Base-by-base conservation (phyloP, 1,140 invertebrate species). In the Sitodiplosis mosellana region DNA sequence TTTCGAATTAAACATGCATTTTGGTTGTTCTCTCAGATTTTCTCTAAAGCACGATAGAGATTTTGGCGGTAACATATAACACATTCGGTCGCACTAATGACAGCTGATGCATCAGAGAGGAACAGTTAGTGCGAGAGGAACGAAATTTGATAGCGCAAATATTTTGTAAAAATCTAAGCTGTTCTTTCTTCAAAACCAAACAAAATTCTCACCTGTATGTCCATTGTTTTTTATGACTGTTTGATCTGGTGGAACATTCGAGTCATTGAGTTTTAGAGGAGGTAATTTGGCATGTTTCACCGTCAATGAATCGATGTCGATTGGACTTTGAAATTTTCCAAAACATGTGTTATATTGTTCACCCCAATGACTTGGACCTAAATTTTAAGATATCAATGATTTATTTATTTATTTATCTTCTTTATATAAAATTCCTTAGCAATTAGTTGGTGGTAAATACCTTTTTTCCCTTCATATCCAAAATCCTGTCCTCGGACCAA, bases 321-420 rank as follows among this genome's bases (percentile, higher is more conserved):
- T 87, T 0, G 85, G 85, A 46, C 83, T 86, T 57, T 88, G 85
- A 55, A 79, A 76, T 61, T 85, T 84, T 17, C 83, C 83, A 17
- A 74, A 65, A 54, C 83, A 87, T 17, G 73, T 68, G 3, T 73
- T 58, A 53, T 73, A 84, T 2, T 74, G 63, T 21, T 81, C 70
- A 5, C 74, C 70, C 83, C 83, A 87, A 52, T 78, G 68, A 1
- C 60, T 64, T 4, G 83, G 82, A 52, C 81, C 83, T 82, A 53
- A 11, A 18, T n/a, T 43, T 43, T 18, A 38, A 38, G 5, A 5
- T n/a, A n/a, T 18, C 3, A 43, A 2, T 43, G 17, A 18, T 43
- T 20, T 20, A 7, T 43, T 4, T 43, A 5, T 43, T 20, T 3
- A 27, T 27, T 27, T 27, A 5, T 27, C 10, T 27, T 27, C 10